phyloP scores from a whole-genome alignment of 2,797 vertebrate species.

The Sebastes dallii region DNA sequence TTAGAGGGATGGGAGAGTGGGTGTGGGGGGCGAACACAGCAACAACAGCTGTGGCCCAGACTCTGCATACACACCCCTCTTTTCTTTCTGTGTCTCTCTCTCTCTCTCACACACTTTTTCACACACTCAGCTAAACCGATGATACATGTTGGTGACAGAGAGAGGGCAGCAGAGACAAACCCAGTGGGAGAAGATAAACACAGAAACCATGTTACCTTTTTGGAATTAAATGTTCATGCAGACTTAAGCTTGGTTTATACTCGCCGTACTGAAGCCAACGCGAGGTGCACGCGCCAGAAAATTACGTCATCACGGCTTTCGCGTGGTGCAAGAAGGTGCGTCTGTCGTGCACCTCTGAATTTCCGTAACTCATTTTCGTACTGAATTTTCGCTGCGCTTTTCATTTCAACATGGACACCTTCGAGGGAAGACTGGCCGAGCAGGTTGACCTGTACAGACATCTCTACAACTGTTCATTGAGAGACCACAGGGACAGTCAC shows the following conservation, averaged over 20 bases:
- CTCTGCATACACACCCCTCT: neutral
- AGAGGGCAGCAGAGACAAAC: slow-evolving; percentile 57
- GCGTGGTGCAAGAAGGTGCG: too few relatives aligned
- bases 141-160: slow-evolving; percentile 30
- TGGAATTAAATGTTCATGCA: neutral
- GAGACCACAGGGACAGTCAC: too few relatives aligned
- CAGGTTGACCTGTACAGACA: too few relatives aligned
- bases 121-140: slow-evolving; percentile 5
- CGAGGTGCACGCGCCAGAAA: too few relatives aligned
- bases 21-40: neutral
- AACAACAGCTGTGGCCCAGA: slow-evolving; percentile 44
- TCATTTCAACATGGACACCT: too few relatives aligned
- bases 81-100: neutral
- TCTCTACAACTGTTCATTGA: too few relatives aligned
- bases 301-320: too few relatives aligned
- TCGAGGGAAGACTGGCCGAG: too few relatives aligned
- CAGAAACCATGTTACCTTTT: neutral
- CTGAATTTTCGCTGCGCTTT: too few relatives aligned
- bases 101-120: neutral
- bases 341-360: too few relatives aligned
- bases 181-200: neutral
- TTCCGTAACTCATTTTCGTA: too few relatives aligned
- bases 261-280: too few relatives aligned
- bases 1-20: slow-evolving; percentile 7
- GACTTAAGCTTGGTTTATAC: neutral